A percentile compares a stretch with the other conserved stretches of the same genome.
Conservation (phyloP, 2,888 invertebrate genomes). For the Autographa pulchrina region DNA sequence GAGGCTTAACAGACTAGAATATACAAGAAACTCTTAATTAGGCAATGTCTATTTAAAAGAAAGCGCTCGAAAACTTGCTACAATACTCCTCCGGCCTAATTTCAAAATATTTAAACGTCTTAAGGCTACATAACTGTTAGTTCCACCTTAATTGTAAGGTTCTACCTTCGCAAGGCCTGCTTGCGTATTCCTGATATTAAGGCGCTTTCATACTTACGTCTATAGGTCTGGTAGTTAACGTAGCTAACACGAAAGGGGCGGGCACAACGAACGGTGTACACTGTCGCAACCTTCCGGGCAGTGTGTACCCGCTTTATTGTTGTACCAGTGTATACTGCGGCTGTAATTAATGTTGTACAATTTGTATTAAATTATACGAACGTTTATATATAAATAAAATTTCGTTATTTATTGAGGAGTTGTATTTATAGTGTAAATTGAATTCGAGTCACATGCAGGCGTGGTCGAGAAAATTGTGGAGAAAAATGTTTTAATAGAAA, state of each 20-base stretch:
- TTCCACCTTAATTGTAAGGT: slow-evolving; percentile 20
- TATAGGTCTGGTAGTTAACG: slow-evolving; percentile 58
- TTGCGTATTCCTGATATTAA: slow-evolving; percentile 54
- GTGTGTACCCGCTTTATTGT: slow-evolving; percentile 51
- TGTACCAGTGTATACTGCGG: slow-evolving; percentile 39
- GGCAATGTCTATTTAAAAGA: no score
- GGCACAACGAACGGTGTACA: slow-evolving; percentile 64
- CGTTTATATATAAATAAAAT: background rate
- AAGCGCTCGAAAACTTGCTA: background rate
- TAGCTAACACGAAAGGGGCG: slow-evolving; percentile 77
- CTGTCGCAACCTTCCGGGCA: slow-evolving; percentile 59
- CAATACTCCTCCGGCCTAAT: background rate
- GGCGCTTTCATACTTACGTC: slow-evolving; percentile 57
- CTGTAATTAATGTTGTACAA: slow-evolving; percentile 40
- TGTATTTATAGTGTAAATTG: background rate
- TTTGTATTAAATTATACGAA: slow-evolving; percentile 20
- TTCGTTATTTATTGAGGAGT: background rate
- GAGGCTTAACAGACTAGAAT: no score
- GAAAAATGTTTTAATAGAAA: no score
- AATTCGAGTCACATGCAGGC: background rate
- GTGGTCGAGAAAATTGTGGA: no score
- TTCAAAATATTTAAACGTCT: slow-evolving; percentile 1
- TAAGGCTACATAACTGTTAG: slow-evolving; percentile 16
- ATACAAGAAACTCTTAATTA: no score
- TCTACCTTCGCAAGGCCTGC: slow-evolving; percentile 29